phyloP scores from a whole-genome alignment of 1,140 invertebrate species.

The Neodiprion lecontei region DNA sequence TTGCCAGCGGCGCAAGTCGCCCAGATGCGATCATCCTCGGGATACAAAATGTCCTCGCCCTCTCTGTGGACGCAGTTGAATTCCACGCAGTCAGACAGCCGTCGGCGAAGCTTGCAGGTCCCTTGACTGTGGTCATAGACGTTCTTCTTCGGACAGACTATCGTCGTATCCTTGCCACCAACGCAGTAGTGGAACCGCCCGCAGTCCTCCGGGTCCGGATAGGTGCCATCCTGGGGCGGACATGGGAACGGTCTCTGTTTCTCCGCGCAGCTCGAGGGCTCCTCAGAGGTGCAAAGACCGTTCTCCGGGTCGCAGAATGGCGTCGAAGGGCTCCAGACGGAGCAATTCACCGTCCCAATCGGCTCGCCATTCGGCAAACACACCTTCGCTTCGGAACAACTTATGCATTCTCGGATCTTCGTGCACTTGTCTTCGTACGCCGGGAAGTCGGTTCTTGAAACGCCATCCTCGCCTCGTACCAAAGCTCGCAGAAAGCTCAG shows the following conservation, averaged over 20 bases:
- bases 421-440: not conserved
- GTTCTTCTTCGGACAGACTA: slow-evolving; percentile 10
- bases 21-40: slow-evolving; percentile 8
- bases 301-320: slow-evolving; percentile 5
- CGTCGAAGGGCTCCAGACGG: not conserved
- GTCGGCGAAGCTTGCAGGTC: not conserved
- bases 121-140: slow-evolving; percentile 4
- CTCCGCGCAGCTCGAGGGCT: not conserved
- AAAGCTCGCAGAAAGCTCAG: not conserved
- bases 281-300: not conserved
- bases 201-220: slow-evolving; percentile 11
- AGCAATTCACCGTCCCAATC: not conserved
- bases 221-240: not conserved
- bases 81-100: not conserved
- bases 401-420: not conserved
- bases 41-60: not conserved
- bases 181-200: not conserved
- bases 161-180: not conserved
- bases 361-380: not conserved
- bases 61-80: slow-evolving; percentile 8
- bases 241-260: not conserved
- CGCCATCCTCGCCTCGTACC: not conserved
- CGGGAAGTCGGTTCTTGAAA: not conserved
- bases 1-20: not conserved
- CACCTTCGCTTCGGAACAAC: not conserved